Evolutionary conservation across 2,888 invertebrate species (phyloP).

Genomic region (Chironomus riparius): DNA sequence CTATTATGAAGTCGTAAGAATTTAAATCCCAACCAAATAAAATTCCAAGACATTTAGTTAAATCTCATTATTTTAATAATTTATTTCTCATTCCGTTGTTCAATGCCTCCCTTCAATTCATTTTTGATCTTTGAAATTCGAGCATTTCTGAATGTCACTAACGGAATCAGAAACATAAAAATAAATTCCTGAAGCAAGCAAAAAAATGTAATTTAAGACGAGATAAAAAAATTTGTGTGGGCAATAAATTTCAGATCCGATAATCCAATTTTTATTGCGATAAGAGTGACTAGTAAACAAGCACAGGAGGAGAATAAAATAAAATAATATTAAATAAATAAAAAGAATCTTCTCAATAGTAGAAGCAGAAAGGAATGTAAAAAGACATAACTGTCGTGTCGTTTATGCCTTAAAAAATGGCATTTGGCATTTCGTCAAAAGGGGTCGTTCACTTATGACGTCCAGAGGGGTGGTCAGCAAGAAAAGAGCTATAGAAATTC

Average conservation of each 20-base stretch:
- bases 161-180: neutral
- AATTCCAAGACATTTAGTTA: neutral
- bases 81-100: neutral
- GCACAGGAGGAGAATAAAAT: neutral
- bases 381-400: neutral
- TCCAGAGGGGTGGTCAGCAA: too few relatives aligned
- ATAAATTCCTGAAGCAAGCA: too few relatives aligned
- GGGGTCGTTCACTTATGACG: too few relatives aligned
- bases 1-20: too few relatives aligned
- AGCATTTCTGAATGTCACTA: neutral
- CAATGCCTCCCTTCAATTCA: neutral
- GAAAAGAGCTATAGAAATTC: too few relatives aligned
- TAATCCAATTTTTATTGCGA: constrained; percentile 4
- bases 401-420: neutral
- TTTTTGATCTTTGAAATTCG: neutral
- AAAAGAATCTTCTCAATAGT: neutral
- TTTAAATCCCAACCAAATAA: too few relatives aligned
- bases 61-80: neutral
- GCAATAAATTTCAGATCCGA: neutral
- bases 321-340: neutral
- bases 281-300: neutral
- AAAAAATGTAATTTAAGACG: neutral
- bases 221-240: neutral
- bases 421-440: neutral
- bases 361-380: neutral